A percentile compares a stretch with the other conserved stretches of the same genome.
Conservation (phyloP, 2,797 vertebrate genomes). For the Clangula hyemalis region DNA sequence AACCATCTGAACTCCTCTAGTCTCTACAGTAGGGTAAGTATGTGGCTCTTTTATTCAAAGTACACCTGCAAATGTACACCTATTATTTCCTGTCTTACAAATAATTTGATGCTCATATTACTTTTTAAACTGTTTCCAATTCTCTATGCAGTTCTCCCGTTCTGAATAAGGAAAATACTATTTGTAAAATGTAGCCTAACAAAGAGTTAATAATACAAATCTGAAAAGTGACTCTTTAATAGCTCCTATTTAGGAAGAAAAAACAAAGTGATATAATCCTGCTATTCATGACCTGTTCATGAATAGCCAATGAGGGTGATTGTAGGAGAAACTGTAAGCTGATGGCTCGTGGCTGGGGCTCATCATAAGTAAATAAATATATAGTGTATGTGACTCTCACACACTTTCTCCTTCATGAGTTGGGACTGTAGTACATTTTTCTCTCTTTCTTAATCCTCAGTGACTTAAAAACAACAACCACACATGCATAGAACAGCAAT, state of each 20-base stretch:
- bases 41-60: constrained; percentile 4
- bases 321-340: constrained; percentile 42
- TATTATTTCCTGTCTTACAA: constrained; percentile 41
- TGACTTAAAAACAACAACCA: constrained; percentile 66
- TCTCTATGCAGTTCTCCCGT: background rate
- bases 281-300: constrained; percentile 40
- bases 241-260: constrained; percentile 63
- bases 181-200: constrained; percentile 43
- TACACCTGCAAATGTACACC: constrained; percentile 35
- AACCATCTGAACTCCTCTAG: background rate
- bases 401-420: constrained; percentile 62
- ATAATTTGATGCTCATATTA: constrained; percentile 53
- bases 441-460: constrained; percentile 65
- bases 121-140: constrained; percentile 40
- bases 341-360: constrained; percentile 49
- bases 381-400: constrained; percentile 36
- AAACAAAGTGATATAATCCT: constrained; percentile 59
- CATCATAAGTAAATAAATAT: constrained; percentile 71
- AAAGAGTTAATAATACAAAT: constrained; percentile 61
- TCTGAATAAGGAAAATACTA: constrained; percentile 55
- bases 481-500: constrained; percentile 49
- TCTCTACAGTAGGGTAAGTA: background rate
- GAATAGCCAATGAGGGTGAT: constrained; percentile 61
- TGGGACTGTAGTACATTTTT: constrained; percentile 62
- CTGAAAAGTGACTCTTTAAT: constrained; percentile 68